Evolutionary conservation across 2,797 vertebrate species (phyloP), one percentile per base, ranked within the genome.

Genomic region (Cyprinella venusta): DNA sequence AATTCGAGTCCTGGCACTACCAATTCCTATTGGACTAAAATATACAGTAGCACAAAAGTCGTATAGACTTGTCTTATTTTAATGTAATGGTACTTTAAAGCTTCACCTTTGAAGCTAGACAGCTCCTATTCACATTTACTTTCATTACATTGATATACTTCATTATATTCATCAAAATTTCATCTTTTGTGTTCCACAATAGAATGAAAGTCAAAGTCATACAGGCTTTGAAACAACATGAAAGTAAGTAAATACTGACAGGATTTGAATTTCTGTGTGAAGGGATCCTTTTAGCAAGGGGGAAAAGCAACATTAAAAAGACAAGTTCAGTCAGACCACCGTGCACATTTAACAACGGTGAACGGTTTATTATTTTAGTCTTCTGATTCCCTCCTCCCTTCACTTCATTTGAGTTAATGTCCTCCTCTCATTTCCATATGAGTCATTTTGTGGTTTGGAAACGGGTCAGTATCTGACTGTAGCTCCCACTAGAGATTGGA

Each of bases 381-480:
- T 81, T 77, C 50, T 79, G 69, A 76, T 77, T 83, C 68, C 72
- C 56, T 56, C 38, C 76, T 87, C 80, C 82, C 84, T 64, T 72
- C 78, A 70, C 81, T 71, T 86, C 76, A 80, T 88, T 86, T 86
- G 80, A 82, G 79, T 84, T 89, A 83, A 78, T 85, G 74, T 88
- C 69, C 79, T 85, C 68, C 24, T 88, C 90, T 93, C 91, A 92
- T 92, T 93, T 92, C 92, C 88, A 91, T 86, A 79, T 94, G 94
- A 94, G 90, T 95, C 94, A 95, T 91, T 83, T 88, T 93, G 93
- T 77, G 94, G 95, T 94, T 93, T 94, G 92, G 91, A 80, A 1
- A 15, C 50, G 83, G 90, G 93, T 94, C 90, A 91, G 91, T 88
- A 87, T 86, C 89, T 85, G 83, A 91, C 86, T 87, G 87, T 85